These are phyloP conservation scores for Psylliodes chrysocephalus DNA, from an alignment of 2,888 invertebrate genomes.

Conservation along the genomic window DNA sequence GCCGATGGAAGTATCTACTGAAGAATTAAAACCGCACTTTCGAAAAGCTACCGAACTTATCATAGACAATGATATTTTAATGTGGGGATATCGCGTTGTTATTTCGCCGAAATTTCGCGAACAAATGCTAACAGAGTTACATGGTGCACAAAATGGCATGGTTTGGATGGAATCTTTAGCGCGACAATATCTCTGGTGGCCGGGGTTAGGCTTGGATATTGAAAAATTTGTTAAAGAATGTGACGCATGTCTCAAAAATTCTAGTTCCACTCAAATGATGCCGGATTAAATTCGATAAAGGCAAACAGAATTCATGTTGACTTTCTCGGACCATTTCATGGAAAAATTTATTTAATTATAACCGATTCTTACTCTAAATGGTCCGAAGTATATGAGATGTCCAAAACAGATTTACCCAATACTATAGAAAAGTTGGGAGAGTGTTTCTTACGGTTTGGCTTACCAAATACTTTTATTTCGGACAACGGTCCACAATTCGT, in stretches of 20 bases:
- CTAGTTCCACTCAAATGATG: slow-evolving; percentile 36
- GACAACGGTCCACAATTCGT: slow-evolving; percentile 48
- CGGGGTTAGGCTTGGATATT: slow-evolving; percentile 46
- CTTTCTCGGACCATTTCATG: slow-evolving; percentile 37
- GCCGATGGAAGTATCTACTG: background rate
- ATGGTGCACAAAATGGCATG: slow-evolving; percentile 46
- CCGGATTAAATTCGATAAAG: slow-evolving; percentile 37
- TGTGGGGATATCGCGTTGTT: slow-evolving; percentile 49
- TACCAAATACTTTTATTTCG: slow-evolving; percentile 43
- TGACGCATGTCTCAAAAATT: slow-evolving; percentile 34
- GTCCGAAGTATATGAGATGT: slow-evolving; percentile 37
- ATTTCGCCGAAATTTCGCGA: slow-evolving; percentile 42
- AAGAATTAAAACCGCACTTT: slow-evolving; percentile 16
- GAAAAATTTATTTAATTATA: slow-evolving; percentile 35
- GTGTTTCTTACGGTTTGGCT: no score
- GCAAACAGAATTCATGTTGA: slow-evolving; percentile 44
- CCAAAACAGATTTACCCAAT: no score
- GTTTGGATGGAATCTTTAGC: slow-evolving; percentile 47
- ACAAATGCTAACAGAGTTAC: slow-evolving; percentile 44
- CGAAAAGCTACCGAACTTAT: slow-evolving; percentile 26
- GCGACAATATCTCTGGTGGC: slow-evolving; percentile 48
- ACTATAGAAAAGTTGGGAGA: no score
- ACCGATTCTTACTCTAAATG: slow-evolving; percentile 44
- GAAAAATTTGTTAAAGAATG: no score
- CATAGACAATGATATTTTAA: slow-evolving; percentile 35